These are phyloP conservation scores for Monopterus albus DNA, from an alignment of 2,113 vertebrate species.

Conservation along the genomic window DNA sequence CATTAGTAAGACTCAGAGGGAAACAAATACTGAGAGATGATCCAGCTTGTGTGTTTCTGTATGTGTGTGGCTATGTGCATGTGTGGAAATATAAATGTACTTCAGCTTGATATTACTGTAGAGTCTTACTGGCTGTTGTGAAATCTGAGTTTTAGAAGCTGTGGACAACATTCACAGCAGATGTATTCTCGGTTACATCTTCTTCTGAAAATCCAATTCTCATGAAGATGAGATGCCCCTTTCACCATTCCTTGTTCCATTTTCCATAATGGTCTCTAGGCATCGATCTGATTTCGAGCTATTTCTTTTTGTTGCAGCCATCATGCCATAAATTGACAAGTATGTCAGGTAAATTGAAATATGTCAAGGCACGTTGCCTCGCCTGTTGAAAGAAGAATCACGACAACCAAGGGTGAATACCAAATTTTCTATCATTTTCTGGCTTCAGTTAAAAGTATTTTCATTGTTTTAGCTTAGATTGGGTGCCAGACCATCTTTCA, in stretches of 20 bases:
- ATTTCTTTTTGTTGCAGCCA: slow-evolving; percentile 74
- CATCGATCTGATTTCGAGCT: slow-evolving; percentile 76
- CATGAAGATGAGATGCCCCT: slow-evolving; percentile 71
- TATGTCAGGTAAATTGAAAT: slow-evolving; percentile 58
- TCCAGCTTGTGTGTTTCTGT: slow-evolving; percentile 23
- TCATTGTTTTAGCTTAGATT: background rate
- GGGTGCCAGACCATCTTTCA: background rate
- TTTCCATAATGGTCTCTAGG: slow-evolving; percentile 67
- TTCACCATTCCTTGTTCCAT: slow-evolving; percentile 63
- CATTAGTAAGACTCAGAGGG: slow-evolving; percentile 65
- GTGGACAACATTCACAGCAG: slow-evolving; percentile 54
- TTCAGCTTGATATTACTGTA: background rate
- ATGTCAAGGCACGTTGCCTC: slow-evolving; percentile 24
- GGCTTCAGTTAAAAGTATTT: background rate
- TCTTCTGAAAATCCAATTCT: slow-evolving; percentile 79
- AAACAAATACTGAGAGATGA: slow-evolving; percentile 39
- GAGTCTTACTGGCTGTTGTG: slow-evolving; percentile 54
- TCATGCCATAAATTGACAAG: slow-evolving; percentile 66
- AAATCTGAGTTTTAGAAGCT: slow-evolving; percentile 38
- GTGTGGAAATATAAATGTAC: slow-evolving; percentile 23
- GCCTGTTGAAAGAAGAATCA: slow-evolving; percentile 15
- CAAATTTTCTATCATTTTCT: background rate
- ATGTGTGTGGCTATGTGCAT: background rate
- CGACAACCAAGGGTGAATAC: background rate
- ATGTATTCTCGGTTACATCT: slow-evolving; percentile 64